Conservation (phyloP, 2,888 invertebrate genomes). For the Xestia xanthographa region DNA sequence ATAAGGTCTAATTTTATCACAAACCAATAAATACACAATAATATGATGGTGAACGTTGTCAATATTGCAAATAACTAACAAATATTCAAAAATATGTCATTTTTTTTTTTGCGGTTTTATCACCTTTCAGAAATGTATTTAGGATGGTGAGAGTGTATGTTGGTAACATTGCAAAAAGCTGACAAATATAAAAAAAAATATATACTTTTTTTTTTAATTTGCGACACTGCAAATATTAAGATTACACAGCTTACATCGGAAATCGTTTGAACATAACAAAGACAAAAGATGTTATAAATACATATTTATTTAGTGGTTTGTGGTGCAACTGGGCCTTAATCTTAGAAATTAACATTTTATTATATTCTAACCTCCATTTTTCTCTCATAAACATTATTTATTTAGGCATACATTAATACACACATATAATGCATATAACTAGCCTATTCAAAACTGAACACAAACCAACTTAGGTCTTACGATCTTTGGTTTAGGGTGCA, state of each 20-base stretch:
- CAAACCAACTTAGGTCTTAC: constrained; percentile 59
- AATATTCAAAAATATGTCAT: not conserved
- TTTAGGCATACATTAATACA: constrained; percentile 83
- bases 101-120: not conserved
- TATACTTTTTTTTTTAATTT: no score
- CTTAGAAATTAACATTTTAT: constrained; percentile 18
- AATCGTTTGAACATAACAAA: not conserved
- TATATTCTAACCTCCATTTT: constrained; percentile 53
- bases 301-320: not conserved
- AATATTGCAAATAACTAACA: not conserved
- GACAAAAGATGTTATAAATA: not conserved
- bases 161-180: not conserved
- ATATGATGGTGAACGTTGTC: not conserved
- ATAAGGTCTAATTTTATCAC: not conserved
- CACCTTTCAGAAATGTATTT: not conserved
- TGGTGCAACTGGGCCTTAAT: not conserved
- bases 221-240: not conserved
- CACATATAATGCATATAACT: constrained; percentile 83
- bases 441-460: constrained; percentile 74
- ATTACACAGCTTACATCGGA: not conserved
- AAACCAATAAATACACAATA: not conserved
- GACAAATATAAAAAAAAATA: no score
- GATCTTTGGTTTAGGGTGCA: constrained; percentile 32
- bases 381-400: constrained; percentile 6
- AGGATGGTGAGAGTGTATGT: not conserved